Evolutionary conservation across 2,797 vertebrate species (phyloP), one percentile per base, ranked within the genome.

Genomic region (Perdix hodgsoniae): DNA sequence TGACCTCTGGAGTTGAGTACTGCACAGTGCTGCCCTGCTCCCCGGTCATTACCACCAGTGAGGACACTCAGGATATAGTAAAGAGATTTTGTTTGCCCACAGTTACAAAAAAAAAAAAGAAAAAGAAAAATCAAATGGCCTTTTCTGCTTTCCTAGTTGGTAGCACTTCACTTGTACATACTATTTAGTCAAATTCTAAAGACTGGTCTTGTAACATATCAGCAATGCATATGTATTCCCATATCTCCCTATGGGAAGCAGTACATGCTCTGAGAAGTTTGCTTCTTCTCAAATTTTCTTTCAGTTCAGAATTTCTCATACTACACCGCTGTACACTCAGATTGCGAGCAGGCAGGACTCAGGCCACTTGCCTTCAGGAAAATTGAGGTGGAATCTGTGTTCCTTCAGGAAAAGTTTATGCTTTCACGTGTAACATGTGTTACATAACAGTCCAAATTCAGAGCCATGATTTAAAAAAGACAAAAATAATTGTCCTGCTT

Each of bases 391-490:
- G 86, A 90, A 81, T 73, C 63, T 88, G 42, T 80, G 66, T 67
- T 91, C 76, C 84, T 95, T 88, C 82, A 88, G 82, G 39, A 93
- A 89, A 91, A 31, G 66, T 78, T 95, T 94, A 66, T 87, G 56
- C 82, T 76, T 91, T 89, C 84, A 86, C 54, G 49, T 76, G 76
- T 87, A 79, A 86, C 54, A 52, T 76, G 76, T 87, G 82, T 90
- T 94, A 81, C 73, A 78, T 85, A 95, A 80, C 39, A 86, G 31
- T 42, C 65, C 45, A 70, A 93, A 94, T 69, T 86, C 84, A 83
- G 86, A 91, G 86, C 50, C 5, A 0, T 80, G 14, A 10, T 1
- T 1, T 7, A 47, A 73, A 49, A 57, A 52, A 52, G 11, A 10
- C 1, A 10, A 44, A 76, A 45, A 59, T 10, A 39, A 12, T 15